phyloP scores from a whole-genome alignment of 2,888 invertebrate genomes.

The Hydroisotoma schaefferi region DNA sequence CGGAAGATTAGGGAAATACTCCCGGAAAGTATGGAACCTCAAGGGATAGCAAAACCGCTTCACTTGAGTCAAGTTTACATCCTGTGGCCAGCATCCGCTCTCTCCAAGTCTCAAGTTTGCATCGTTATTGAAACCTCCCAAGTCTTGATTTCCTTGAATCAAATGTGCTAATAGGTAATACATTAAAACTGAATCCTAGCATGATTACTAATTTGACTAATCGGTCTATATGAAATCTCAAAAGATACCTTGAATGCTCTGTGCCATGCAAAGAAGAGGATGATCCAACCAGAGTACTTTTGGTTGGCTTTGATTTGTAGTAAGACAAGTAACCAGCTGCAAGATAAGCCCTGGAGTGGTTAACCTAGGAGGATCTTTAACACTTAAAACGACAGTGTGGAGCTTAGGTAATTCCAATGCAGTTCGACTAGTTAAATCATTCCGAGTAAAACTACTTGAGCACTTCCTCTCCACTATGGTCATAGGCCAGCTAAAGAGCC shows the following conservation, averaged over 20 bases:
- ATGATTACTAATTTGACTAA: too few relatives aligned
- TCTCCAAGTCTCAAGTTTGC: too few relatives aligned
- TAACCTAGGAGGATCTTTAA: conserved; percentile 36
- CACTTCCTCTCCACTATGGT: conserved; percentile 36
- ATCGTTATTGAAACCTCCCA: too few relatives aligned
- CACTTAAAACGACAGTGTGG: conserved; percentile 33
- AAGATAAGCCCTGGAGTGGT: conserved; percentile 30
- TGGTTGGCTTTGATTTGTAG: conserved; percentile 17
- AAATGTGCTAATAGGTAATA: too few relatives aligned
- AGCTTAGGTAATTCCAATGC: conserved; percentile 35
- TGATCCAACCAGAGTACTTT: conserved; percentile 42
- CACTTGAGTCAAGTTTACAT: neutral
- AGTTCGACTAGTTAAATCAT: conserved; percentile 27
- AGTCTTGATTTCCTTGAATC: too few relatives aligned
- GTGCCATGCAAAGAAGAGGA: conserved; percentile 23
- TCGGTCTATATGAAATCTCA: too few relatives aligned
- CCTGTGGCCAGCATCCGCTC: neutral
- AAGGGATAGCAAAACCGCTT: neutral
- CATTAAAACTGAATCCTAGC: too few relatives aligned
- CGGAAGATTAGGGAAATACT: too few relatives aligned
- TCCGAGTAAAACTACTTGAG: conserved; percentile 22
- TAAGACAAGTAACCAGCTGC: conserved; percentile 28
- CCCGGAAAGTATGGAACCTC: neutral
- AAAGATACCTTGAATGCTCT: too few relatives aligned
- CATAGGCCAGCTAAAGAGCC: conserved; percentile 42